phyloP scores from a whole-genome alignment of 2,888 invertebrate genomes.

The Sarcophaga carnaria region DNA sequence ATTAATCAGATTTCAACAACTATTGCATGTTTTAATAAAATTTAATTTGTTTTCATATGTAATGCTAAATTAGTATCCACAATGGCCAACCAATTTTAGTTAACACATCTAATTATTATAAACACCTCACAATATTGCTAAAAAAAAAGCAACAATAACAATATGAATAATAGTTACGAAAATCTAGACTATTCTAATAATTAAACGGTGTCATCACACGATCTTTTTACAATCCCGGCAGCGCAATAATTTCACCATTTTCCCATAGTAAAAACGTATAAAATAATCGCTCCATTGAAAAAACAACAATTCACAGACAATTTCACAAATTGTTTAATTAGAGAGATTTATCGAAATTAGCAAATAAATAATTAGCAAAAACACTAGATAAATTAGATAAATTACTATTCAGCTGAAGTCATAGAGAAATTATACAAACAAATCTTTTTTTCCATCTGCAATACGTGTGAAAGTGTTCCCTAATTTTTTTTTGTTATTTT shows the following conservation, averaged over 20 bases:
- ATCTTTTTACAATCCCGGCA: slow-evolving; percentile 22
- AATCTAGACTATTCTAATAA: slow-evolving; percentile 30
- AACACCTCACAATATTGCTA: no score
- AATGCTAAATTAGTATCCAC: no score
- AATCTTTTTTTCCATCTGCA: no score
- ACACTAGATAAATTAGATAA: not conserved
- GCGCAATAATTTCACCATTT: slow-evolving; percentile 25
- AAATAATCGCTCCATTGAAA: slow-evolving; percentile 25
- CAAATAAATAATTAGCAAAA: not conserved
- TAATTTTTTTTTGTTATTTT: no score
- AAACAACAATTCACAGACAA: slow-evolving; percentile 13
- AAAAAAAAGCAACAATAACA: not conserved
- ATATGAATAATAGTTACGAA: slow-evolving; percentile 17
- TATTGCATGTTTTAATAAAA: no score
- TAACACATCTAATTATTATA: not conserved
- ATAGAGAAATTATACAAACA: not conserved
- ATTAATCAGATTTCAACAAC: no score
- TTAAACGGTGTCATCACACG: slow-evolving; percentile 46
- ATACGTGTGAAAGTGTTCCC: no score
- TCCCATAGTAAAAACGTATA: not conserved
- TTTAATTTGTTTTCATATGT: no score
- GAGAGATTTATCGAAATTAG: slow-evolving; percentile 33
- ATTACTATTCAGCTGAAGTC: not conserved
- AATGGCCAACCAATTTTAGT: not conserved
- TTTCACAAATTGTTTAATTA: no score